These are phyloP conservation scores for Poeciliopsis presidionis DNA, from an alignment of 2,797 vertebrate species.

Conservation along the genomic window DNA sequence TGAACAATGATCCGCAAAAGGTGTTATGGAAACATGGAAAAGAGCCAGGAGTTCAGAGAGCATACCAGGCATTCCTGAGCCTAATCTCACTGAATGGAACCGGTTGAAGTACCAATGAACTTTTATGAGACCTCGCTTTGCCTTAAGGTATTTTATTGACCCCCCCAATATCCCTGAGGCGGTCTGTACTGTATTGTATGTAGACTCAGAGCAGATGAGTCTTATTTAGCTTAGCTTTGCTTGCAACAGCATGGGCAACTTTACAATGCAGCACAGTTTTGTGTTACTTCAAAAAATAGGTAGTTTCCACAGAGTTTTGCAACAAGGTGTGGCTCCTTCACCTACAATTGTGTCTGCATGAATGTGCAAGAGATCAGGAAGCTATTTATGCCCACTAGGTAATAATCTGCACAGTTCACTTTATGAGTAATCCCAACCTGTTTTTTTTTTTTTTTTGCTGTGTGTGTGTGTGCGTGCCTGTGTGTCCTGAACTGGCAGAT, in stretches of 20 bases:
- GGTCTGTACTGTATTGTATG: conserved; percentile 17
- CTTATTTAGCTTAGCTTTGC: background rate
- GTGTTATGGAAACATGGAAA: conserved; percentile 28
- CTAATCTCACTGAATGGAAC: conserved; percentile 12
- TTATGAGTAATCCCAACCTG: conserved; percentile 22
- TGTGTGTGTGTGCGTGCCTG: no score
- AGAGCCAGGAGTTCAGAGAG: conserved; percentile 32
- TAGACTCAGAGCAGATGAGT: background rate
- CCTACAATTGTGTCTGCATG: conserved; percentile 8
- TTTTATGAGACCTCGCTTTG: conserved; percentile 15
- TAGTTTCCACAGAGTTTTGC: background rate
- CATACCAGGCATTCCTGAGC: conserved; percentile 47
- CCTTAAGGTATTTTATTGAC: conserved; percentile 29
- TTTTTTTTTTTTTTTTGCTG: background rate
- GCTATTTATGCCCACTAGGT: conserved; percentile 55
- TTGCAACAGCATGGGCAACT: background rate
- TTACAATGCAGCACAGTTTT: background rate
- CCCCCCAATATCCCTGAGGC: background rate
- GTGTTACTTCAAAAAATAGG: background rate
- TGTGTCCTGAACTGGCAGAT: background rate
- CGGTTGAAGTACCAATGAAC: conserved; percentile 21
- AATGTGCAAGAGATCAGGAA: conserved; percentile 39
- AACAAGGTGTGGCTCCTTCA: conserved; percentile 39
- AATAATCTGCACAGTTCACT: conserved; percentile 35
- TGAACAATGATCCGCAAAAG: conserved; percentile 2